phyloP scores from a whole-genome alignment of 2,888 invertebrate genomes.

The Papilio elwesi region DNA sequence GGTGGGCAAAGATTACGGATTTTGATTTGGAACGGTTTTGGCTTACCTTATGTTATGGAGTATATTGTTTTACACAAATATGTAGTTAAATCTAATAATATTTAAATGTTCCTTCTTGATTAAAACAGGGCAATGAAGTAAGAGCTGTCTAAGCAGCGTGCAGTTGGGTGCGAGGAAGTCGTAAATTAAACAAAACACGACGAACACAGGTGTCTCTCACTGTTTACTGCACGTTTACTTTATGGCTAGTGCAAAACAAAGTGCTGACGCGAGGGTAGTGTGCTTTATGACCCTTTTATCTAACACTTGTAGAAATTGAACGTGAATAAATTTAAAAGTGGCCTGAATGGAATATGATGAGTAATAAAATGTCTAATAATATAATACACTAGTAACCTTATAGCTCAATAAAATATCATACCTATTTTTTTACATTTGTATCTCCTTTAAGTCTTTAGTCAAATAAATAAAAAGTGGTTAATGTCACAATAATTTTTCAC shows the following conservation, averaged over 20 bases:
- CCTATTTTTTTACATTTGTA: too few relatives aligned
- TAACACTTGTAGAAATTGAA: constrained; percentile 11
- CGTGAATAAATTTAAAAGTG: constrained; percentile 11
- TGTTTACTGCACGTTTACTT: constrained; percentile 26
- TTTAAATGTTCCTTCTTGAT: too few relatives aligned
- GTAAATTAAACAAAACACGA: constrained; percentile 30
- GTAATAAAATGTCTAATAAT: not conserved
- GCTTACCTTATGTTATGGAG: too few relatives aligned
- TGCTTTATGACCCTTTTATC: constrained; percentile 19
- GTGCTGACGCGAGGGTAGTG: constrained; percentile 19
- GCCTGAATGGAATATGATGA: not conserved
- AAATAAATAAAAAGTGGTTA: too few relatives aligned
- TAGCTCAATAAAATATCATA: too few relatives aligned
- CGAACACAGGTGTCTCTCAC: constrained; percentile 28
- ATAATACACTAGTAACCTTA: too few relatives aligned
- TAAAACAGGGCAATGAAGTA: constrained; percentile 5
- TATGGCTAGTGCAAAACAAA: constrained; percentile 24
- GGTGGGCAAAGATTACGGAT: too few relatives aligned
- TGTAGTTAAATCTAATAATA: too few relatives aligned
- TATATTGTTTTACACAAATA: too few relatives aligned
- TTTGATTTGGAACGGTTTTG: too few relatives aligned
- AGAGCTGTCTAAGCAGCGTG: constrained; percentile 9
- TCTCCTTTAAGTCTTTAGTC: too few relatives aligned
- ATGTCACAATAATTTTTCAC: too few relatives aligned
- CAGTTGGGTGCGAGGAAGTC: constrained; percentile 3